phyloP scores from a whole-genome alignment of 2,888 invertebrate species.

The Tribolium freemani region DNA sequence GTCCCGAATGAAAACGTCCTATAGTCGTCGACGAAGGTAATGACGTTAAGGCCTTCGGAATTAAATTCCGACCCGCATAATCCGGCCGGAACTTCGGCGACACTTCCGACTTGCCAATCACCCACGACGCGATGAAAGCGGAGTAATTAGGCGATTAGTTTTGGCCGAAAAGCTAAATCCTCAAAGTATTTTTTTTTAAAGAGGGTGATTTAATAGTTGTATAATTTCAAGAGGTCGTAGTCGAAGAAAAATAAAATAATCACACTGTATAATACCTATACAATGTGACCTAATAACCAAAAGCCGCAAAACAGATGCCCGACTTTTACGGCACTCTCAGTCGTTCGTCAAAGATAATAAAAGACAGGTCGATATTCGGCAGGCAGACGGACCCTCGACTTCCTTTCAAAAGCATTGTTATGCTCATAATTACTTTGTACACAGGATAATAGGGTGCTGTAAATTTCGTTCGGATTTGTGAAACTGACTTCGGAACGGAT shows the following conservation, averaged over 20 bases:
- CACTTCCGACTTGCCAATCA: constrained; percentile 49
- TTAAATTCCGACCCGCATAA: constrained; percentile 49
- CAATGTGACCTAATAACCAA: constrained; percentile 30
- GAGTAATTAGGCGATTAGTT: constrained; percentile 45
- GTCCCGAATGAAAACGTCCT: constrained; percentile 45
- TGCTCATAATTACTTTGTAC: constrained; percentile 46
- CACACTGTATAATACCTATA: background rate
- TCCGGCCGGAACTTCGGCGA: constrained; percentile 47
- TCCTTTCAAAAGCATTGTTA: constrained; percentile 35
- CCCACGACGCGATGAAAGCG: constrained; percentile 38
- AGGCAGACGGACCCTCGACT: constrained; percentile 33
- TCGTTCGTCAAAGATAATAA: constrained; percentile 36
- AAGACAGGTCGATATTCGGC: constrained; percentile 37
- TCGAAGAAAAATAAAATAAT: no score
- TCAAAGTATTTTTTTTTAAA: background rate
- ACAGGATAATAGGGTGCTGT: constrained; percentile 42
- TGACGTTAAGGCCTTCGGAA: constrained; percentile 46
- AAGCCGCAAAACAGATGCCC: constrained; percentile 38
- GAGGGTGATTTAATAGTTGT: no score
- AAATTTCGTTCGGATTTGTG: constrained; percentile 42
- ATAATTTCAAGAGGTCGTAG: no score
- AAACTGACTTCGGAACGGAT: constrained; percentile 28
- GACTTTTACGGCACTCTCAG: constrained; percentile 20
- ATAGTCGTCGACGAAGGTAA: constrained; percentile 39
- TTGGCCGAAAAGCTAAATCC: constrained; percentile 7